Evolutionary conservation across 2,888 invertebrate genomes (phyloP).

Genomic region (Epistrophe grossulariae): DNA sequence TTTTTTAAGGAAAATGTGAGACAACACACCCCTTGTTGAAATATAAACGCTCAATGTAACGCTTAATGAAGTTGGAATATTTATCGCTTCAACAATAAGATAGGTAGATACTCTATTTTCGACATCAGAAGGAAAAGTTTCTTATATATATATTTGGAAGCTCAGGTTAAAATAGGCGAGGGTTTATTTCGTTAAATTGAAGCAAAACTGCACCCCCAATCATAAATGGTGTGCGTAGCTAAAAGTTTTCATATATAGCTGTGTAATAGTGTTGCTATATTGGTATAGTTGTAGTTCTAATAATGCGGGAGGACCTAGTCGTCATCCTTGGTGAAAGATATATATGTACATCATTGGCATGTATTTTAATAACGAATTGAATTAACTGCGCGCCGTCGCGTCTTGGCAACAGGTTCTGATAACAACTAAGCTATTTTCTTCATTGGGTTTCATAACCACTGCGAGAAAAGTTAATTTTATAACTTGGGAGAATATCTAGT

Average conservation of each 20-base stretch:
- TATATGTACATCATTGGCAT: background rate
- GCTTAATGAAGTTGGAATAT: slow-evolving; percentile 63
- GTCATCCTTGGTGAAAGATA: background rate
- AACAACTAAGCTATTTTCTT: slow-evolving; percentile 15
- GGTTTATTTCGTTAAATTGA: slow-evolving; percentile 32
- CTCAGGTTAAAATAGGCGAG: slow-evolving; percentile 27
- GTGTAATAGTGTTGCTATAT: background rate
- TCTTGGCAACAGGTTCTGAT: slow-evolving; percentile 8
- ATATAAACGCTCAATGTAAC: slow-evolving; percentile 43
- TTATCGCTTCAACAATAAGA: slow-evolving; percentile 42
- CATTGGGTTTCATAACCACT: slow-evolving; percentile 5
- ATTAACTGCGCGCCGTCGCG: background rate
- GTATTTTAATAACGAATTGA: slow-evolving; percentile 7
- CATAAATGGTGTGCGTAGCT: slow-evolving; percentile 1
- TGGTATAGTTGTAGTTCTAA: background rate
- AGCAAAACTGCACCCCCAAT: background rate
- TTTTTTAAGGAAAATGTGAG: background rate
- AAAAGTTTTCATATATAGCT: slow-evolving; percentile 9
- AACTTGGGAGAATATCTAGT: background rate
- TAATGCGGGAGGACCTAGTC: background rate
- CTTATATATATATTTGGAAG: slow-evolving; percentile 5
- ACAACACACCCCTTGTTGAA: background rate
- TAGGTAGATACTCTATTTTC: background rate
- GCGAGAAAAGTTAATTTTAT: slow-evolving; percentile 17
- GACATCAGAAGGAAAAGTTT: slow-evolving; percentile 42